These are phyloP conservation scores for Nansenia antarctica DNA, from an alignment of 2,113 vertebrate genomes.

Conservation along the genomic window DNA sequence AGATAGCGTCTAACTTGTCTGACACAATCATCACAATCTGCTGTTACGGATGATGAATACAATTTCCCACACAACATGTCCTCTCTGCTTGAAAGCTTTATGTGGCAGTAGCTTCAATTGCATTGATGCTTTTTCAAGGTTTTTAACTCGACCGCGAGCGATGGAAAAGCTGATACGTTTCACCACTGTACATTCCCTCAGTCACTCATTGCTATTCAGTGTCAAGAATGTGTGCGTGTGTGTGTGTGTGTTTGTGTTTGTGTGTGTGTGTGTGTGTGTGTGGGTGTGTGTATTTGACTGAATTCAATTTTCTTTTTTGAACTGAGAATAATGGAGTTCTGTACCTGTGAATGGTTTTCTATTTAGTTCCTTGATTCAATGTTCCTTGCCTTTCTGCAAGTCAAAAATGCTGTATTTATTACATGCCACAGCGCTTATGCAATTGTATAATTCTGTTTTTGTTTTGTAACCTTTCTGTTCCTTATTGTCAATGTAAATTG, in stretches of 20 bases:
- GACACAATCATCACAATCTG: slow-evolving; percentile 27
- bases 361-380: slow-evolving; percentile 74
- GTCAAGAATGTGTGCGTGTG: slow-evolving; percentile 50
- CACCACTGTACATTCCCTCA: slow-evolving; percentile 59
- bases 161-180: slow-evolving; percentile 32
- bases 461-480: slow-evolving; percentile 63
- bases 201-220: slow-evolving; percentile 70
- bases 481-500: slow-evolving; percentile 78
- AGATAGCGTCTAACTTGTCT: slow-evolving; percentile 33
- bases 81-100: background rate
- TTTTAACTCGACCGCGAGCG: slow-evolving; percentile 31
- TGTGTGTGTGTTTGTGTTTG: slow-evolving; percentile 29
- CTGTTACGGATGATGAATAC: slow-evolving; percentile 34
- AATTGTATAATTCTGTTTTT: slow-evolving; percentile 77
- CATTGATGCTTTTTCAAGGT: slow-evolving; percentile 27
- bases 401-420: slow-evolving; percentile 86
- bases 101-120: background rate
- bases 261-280: slow-evolving; percentile 27
- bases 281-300: slow-evolving; percentile 48
- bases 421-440: slow-evolving; percentile 85
- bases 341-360: slow-evolving; percentile 78
- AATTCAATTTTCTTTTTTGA: slow-evolving; percentile 60
- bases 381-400: slow-evolving; percentile 84
- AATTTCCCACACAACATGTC: slow-evolving; percentile 13
- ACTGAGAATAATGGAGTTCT: slow-evolving; percentile 71